Percentiles rank a stretch among this genome's conserved stretches.
These are phyloP conservation scores for Halesus radiatus DNA, from an alignment of 1,140 invertebrate genomes.

Conservation along the genomic window DNA sequence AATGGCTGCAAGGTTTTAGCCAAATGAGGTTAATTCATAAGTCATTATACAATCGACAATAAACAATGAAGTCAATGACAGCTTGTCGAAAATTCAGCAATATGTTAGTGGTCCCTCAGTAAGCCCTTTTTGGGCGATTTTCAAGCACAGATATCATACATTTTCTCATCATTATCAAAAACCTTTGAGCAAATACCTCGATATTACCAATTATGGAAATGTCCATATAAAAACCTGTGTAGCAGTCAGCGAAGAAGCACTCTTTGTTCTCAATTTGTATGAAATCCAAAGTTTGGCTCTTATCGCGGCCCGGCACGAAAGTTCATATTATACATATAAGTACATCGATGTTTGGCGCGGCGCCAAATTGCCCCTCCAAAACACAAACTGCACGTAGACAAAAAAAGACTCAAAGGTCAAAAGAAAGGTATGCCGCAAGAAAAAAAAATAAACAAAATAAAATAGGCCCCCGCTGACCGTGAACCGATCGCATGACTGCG, in stretches of 20 bases:
- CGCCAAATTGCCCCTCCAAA: conserved; percentile 10
- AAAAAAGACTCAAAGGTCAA: conserved; percentile 29
- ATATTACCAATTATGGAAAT: no score
- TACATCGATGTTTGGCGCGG: neutral
- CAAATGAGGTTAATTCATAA: no score
- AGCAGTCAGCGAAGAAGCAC: neutral
- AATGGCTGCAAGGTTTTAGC: no score
- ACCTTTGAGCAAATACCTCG: no score
- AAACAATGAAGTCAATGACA: no score
- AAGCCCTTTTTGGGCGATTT: no score
- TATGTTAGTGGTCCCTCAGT: no score
- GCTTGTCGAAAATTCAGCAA: no score
- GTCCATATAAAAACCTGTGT: no score
- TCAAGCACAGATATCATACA: no score
- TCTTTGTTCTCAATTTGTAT: conserved; percentile 20
- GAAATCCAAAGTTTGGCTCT: neutral
- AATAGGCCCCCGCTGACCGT: neutral
- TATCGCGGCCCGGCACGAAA: neutral
- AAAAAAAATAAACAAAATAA: neutral
- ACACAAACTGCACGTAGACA: conserved; percentile 31
- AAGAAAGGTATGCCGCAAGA: conserved; percentile 15
- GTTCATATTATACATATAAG: conserved; percentile 6
- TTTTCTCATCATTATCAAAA: no score
- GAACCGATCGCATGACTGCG: neutral
- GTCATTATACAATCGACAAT: no score